phyloP scores from a whole-genome alignment of 2,888 invertebrate genomes.

The Rotaria sp. region DNA sequence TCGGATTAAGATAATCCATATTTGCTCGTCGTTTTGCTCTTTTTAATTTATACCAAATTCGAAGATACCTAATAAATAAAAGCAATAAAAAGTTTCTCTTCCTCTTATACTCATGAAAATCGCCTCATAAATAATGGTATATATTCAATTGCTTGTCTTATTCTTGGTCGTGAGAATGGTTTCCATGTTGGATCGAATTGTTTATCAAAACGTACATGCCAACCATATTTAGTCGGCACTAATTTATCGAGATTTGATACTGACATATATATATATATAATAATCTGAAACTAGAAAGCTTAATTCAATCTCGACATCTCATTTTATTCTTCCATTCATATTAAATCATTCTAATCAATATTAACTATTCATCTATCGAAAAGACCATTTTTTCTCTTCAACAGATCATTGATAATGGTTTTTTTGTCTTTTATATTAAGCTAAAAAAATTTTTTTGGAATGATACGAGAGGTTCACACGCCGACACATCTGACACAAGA shows the following conservation, averaged over 20 bases:
- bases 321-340: background rate
- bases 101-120: background rate
- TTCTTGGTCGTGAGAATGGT: conserved; percentile 12
- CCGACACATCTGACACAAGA: background rate
- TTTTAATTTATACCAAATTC: background rate
- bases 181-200: background rate
- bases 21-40: background rate
- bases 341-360: background rate
- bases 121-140: conserved; percentile 20
- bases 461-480: background rate
- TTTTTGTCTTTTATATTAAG: background rate
- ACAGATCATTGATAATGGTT: background rate
- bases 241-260: background rate
- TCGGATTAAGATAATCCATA: conserved; percentile 38
- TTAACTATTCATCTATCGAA: background rate
- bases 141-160: background rate
- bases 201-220: conserved; percentile 15
- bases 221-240: background rate
- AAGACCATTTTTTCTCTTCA: background rate
- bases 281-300: background rate
- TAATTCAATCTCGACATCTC: background rate
- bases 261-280: background rate
- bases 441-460: background rate
- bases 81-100: background rate
- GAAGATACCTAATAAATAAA: background rate